These are phyloP conservation scores for Plagodis dolabraria DNA, from an alignment of 2,888 invertebrate species.

Conservation along the genomic window DNA sequence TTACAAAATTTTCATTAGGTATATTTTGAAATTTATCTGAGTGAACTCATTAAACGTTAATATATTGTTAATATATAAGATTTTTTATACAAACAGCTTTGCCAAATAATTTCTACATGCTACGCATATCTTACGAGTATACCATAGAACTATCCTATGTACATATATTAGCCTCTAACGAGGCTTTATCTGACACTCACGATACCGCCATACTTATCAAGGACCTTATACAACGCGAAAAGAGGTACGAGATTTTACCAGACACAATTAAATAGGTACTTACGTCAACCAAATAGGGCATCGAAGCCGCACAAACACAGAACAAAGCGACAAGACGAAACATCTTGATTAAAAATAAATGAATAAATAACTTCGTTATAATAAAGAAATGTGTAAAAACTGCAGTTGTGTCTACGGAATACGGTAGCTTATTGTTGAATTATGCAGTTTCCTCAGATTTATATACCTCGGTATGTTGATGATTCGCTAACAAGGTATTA, in stretches of 20 bases:
- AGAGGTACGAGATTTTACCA: no score
- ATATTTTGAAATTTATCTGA: no score
- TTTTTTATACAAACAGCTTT: no score
- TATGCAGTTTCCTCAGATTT: conserved; percentile 36
- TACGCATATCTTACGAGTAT: no score
- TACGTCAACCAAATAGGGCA: conserved; percentile 49
- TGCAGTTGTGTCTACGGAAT: conserved; percentile 22
- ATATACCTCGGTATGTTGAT: conserved; percentile 36
- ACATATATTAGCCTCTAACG: no score
- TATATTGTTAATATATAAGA: no score
- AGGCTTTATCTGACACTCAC: no score
- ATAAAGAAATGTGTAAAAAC: not conserved
- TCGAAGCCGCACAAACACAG: conserved; percentile 46
- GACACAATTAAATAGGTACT: conserved; percentile 34
- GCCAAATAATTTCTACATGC: no score
- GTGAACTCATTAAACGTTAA: no score
- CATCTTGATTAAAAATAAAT: conserved; percentile 48
- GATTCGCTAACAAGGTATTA: conserved; percentile 22
- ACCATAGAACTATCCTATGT: no score
- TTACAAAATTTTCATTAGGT: no score
- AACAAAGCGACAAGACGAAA: conserved; percentile 42
- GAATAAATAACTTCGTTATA: conserved; percentile 6
- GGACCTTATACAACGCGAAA: not conserved
- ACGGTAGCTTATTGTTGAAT: conserved; percentile 29
- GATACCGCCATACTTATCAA: not conserved